These are phyloP conservation scores for Lithophane leautieri DNA, from an alignment of 2,888 invertebrate genomes.

Conservation along the genomic window DNA sequence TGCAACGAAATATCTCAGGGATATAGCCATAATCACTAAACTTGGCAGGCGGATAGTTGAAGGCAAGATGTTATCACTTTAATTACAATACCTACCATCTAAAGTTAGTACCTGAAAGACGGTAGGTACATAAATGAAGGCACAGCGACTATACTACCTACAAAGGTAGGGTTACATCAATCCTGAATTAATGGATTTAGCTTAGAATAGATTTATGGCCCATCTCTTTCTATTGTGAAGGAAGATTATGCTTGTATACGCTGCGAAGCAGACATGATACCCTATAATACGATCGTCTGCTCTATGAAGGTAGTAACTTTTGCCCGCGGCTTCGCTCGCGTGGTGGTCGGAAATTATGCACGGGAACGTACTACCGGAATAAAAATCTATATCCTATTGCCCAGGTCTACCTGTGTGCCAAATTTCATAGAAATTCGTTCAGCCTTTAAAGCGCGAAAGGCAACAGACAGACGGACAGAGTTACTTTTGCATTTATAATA, in stretches of 20 bases:
- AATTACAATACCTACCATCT: conserved; percentile 52
- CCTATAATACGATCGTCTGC: not conserved
- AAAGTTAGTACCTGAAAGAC: conserved; percentile 35
- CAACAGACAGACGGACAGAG: too few relatives aligned
- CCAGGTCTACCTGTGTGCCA: too few relatives aligned
- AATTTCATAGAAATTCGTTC: too few relatives aligned
- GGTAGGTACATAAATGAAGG: conserved; percentile 38
- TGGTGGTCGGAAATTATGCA: too few relatives aligned
- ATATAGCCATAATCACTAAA: conserved; percentile 55
- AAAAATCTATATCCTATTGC: too few relatives aligned
- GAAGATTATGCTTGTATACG: conserved; percentile 5
- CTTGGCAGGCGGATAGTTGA: conserved; percentile 49
- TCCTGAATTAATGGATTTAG: conserved; percentile 35
- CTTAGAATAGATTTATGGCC: conserved; percentile 44
- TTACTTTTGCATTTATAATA: too few relatives aligned
- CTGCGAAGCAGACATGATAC: not conserved
- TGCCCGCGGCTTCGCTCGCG: too few relatives aligned
- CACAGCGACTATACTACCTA: conserved; percentile 27
- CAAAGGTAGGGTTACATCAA: conserved; percentile 48
- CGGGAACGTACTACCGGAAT: too few relatives aligned
- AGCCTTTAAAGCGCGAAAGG: too few relatives aligned
- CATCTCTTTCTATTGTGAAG: conserved; percentile 43
- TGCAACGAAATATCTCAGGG: conserved; percentile 25
- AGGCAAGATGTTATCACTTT: conserved; percentile 55
- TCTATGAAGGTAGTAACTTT: not conserved